phyloP scores from a whole-genome alignment of 1,140 invertebrate genomes.

The Lepidotrigona ventralis region DNA sequence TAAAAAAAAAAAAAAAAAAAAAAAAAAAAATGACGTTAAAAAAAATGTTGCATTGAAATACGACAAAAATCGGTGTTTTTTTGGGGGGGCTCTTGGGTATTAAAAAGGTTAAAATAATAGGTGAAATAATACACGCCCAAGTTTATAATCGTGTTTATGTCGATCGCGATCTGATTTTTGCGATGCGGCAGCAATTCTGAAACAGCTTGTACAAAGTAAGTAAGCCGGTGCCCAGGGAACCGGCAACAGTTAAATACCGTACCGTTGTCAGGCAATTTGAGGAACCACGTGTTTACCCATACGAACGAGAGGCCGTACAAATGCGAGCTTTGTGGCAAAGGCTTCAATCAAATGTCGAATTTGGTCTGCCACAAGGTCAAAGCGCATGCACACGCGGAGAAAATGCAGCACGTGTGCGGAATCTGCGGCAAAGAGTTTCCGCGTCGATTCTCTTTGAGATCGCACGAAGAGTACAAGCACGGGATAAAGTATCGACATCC shows the following conservation, averaged over 20 bases:
- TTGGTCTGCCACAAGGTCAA: constrained; percentile 88
- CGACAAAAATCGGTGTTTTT: too few species aligned
- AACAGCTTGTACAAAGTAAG: neutral
- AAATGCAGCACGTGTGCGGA: constrained; percentile 81
- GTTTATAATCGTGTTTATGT: neutral
- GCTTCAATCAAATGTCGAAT: constrained; percentile 92
- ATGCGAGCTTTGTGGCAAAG: constrained; percentile 88
- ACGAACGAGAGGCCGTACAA: constrained; percentile 91
- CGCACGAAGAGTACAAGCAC: constrained; percentile 83
- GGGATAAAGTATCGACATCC: constrained; percentile 79
- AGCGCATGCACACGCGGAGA: constrained; percentile 82
- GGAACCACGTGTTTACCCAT: constrained; percentile 88
- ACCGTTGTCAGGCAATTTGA: constrained; percentile 82
- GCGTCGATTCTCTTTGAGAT: constrained; percentile 80
- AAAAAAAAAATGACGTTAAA: neutral
- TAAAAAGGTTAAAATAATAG: neutral
- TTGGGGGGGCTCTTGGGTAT: too few species aligned
- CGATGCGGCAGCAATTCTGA: neutral
- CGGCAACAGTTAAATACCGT: constrained; percentile 20
- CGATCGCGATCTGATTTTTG: neutral
- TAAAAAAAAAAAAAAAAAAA: too few species aligned
- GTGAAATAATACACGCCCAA: neutral
- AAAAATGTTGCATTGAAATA: neutral
- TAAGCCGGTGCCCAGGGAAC: neutral
- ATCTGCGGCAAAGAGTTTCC: constrained; percentile 82